Base-by-base conservation (phyloP, 1,140 invertebrate species). In the Dendrolimus punctatus region DNA sequence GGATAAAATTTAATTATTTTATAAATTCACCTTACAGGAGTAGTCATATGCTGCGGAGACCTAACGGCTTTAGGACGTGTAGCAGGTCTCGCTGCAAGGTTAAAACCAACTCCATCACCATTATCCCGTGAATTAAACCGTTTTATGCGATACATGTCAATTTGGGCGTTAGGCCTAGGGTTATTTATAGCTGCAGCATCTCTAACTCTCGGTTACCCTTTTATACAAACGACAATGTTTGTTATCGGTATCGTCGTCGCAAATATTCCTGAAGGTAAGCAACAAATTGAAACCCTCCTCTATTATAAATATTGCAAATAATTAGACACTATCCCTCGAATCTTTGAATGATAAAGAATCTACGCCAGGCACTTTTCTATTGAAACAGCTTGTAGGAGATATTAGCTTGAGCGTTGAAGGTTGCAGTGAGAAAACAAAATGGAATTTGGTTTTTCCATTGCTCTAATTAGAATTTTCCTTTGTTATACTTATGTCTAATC, bases 161-260 rank as follows among this genome's bases (percentile, higher is more conserved):
- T 63, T 2, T 85, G 75, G 69, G 82, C 82, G 0, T 9, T 83
- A 6, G 44, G 55, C 6, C 70, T 85, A 4, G 82, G 80, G 5
- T 8, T 76, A 6, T 68, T 80, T 36, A 71, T 85, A 38, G 80
- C 78, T 5, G 43, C 45, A 38, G 64, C 82, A 6, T 76, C 73
- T 7, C 47, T 80, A 0, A 51, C 52, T 36, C 59, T 85, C 5
- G 80, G 80, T 23, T 85, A 85, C 51, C 76, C 78, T 2, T 80
- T 83, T 40, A 83, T 85, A 63, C 71, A 85, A 63, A 83, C 77
- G 0, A 76, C 68, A 2, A 63, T 85, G 43, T 83, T 83, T 44
- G 78, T 85, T 0, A 85, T 85, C 53, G 81, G 81, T 36, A 81
- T 85, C 23, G 68, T 85, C 39, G 81, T 85, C 4, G 80, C 80